Conservation (phyloP, 2,888 invertebrate species). For the Sphinx pinastri region DNA sequence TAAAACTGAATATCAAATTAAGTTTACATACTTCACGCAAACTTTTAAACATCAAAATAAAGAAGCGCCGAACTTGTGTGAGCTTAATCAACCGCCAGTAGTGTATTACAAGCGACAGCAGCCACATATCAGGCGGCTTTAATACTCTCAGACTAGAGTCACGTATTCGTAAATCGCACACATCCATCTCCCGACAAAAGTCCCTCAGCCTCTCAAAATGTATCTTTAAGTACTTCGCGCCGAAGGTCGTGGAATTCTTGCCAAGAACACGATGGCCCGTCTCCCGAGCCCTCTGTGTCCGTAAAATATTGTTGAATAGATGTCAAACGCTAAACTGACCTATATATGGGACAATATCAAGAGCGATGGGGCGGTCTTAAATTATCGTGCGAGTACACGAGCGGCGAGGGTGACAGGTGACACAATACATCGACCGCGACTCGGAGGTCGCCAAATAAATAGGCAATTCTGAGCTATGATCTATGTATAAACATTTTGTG, state of each 20-base stretch:
- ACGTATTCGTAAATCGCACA: slow-evolving; percentile 18
- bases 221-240: slow-evolving; percentile 8
- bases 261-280: neutral
- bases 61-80: neutral
- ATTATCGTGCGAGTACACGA: slow-evolving; percentile 52
- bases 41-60: neutral
- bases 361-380: slow-evolving; percentile 54
- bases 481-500: neutral
- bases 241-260: neutral
- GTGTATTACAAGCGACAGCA: neutral
- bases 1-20: neutral
- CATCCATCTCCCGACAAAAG: neutral
- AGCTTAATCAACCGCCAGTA: slow-evolving; percentile 13
- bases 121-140: slow-evolving; percentile 12
- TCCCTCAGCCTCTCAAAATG: neutral
- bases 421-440: slow-evolving; percentile 26
- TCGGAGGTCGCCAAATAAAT: slow-evolving; percentile 22
- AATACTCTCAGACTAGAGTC: slow-evolving; percentile 2
- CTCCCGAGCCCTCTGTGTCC: neutral
- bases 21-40: neutral
- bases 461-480: slow-evolving; percentile 31
- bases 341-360: slow-evolving; percentile 50
- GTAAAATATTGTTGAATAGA: slow-evolving; percentile 25
- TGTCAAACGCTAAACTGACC: slow-evolving; percentile 41
- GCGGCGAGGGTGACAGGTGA: slow-evolving; percentile 25